Base-by-base conservation (phyloP, 2,888 invertebrate genomes). In the Omphaloscelis lunosa region DNA sequence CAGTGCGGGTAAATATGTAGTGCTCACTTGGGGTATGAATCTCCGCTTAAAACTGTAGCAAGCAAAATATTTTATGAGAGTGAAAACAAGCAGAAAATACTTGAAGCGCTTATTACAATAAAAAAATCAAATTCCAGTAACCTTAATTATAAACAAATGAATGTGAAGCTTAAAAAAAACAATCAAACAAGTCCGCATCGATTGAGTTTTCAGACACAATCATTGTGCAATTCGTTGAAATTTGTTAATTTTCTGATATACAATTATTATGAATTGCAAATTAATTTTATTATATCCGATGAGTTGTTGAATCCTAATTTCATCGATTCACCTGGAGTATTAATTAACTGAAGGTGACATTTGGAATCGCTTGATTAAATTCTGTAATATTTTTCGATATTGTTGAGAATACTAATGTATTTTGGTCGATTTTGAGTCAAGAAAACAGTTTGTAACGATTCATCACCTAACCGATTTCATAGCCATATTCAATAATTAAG, bases 211-310 rank as follows among this genome's bases (percentile, higher is more conserved):
- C 39, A 70, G 23, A 11, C 27, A n/a, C 29, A 70, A 58, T 58
- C 2, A 75, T 48, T 34, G 17, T 7, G 23, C 17, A 67, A 51
- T 53, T 45, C 8, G 7, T n/a, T 53, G 41, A 68, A 71, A 71
- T 65, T 65, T 1, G 2, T 12, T 2, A 23, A 41, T 61, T 65
- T 58, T 77, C 34, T 39, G 48, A 9, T 29, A 27, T 7, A 41
- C 7, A 71, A 77, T 83, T 2, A 61, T 58, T 45, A 20, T 51
- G 39, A 79, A 70, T 59, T 41, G 39, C 12, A 45, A 71, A 79
- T 71, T n/a, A 56, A 66, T 70, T 51, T 53, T 23, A 61, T 66
- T 0, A 41, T 34, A 78, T 83, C 71, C 56, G 11, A 80, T 61
- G 23, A 68, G 20, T 17, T 34, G 17, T 27, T 0, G 39, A 65